These are phyloP conservation scores for Babylonia areolata DNA, from an alignment of 1,140 invertebrate genomes.

Conservation along the genomic window DNA sequence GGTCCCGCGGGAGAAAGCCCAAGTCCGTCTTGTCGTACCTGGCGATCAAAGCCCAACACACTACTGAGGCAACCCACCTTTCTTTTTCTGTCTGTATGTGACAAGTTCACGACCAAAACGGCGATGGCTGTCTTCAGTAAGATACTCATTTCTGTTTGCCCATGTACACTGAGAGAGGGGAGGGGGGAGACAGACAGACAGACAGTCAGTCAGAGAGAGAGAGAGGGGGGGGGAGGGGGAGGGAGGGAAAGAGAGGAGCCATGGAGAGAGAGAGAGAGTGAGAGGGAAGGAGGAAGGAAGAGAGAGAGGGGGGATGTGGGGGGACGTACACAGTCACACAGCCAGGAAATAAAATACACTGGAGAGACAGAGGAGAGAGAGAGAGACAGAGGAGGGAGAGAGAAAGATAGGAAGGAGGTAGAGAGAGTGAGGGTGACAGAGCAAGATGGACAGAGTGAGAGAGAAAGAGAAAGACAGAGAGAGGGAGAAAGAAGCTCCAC, in stretches of 20 bases:
- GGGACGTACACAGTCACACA: too few relatives aligned
- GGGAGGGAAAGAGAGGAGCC: not conserved
- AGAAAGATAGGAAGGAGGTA: not conserved
- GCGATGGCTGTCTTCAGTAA: too few relatives aligned
- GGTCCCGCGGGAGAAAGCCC: not conserved
- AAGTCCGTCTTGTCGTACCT: not conserved
- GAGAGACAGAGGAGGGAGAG: not conserved
- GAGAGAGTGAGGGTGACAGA: not conserved
- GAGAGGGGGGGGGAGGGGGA: not conserved
- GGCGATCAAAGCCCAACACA: too few relatives aligned
- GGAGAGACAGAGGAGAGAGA: not conserved
- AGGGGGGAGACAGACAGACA: not conserved
- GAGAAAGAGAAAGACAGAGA: constrained; percentile 10
- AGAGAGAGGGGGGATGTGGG: too few relatives aligned
- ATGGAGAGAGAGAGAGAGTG: not conserved
- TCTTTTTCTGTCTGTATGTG: too few relatives aligned
- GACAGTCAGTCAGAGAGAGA: not conserved
- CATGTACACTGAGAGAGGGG: not conserved
- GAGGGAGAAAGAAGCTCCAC: not conserved
- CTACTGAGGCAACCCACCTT: too few relatives aligned
- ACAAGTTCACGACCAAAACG: too few relatives aligned
- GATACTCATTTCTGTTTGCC: not conserved
- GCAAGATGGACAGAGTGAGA: not conserved
- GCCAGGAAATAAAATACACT: not conserved
- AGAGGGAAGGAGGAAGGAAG: not conserved